Percentiles rank a stretch among this genome's conserved stretches.
Evolutionary conservation across 1,140 invertebrate genomes (phyloP).

Genomic region (Listronotus oregonensis): DNA sequence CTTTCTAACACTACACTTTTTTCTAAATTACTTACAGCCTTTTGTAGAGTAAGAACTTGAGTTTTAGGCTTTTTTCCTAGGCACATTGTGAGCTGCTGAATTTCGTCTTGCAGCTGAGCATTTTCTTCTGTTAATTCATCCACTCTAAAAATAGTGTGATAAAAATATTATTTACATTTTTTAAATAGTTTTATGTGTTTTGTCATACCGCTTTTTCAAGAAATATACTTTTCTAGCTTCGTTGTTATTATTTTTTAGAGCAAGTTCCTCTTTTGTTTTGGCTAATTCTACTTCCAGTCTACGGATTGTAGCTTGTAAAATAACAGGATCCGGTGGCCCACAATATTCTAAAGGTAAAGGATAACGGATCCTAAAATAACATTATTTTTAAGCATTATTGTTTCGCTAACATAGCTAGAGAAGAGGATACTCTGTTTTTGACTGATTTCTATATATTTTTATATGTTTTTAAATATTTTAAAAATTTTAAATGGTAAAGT

Average conservation of each 20-base stretch:
- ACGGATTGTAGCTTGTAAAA: constrained; percentile 59
- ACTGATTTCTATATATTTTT: too few species aligned
- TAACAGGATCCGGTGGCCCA: constrained; percentile 58
- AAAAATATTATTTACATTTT: too few species aligned
- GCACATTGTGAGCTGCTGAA: constrained; percentile 30
- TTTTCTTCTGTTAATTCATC: constrained; percentile 48
- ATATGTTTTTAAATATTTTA: too few species aligned
- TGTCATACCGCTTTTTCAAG: constrained; percentile 50
- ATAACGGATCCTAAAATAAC: constrained; percentile 57
- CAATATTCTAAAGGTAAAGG: constrained; percentile 60
- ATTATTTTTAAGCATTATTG: too few species aligned
- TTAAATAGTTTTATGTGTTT: too few species aligned
- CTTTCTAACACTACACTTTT: constrained; percentile 54
- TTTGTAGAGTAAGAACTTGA: constrained; percentile 49
- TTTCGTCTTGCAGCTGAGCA: constrained; percentile 40
- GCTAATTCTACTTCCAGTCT: constrained; percentile 58
- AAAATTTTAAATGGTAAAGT: too few species aligned
- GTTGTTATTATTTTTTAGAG: constrained; percentile 46
- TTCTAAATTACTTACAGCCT: constrained; percentile 55
- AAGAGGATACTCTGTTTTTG: too few species aligned
- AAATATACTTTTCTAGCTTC: constrained; percentile 47
- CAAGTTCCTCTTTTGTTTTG: constrained; percentile 46
- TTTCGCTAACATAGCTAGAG: too few species aligned
- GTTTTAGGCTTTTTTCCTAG: constrained; percentile 39
- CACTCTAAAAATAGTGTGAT: constrained; percentile 41